Base-by-base conservation (phyloP, 1,140 invertebrate species). In the Drosophila lacteicornis region DNA sequence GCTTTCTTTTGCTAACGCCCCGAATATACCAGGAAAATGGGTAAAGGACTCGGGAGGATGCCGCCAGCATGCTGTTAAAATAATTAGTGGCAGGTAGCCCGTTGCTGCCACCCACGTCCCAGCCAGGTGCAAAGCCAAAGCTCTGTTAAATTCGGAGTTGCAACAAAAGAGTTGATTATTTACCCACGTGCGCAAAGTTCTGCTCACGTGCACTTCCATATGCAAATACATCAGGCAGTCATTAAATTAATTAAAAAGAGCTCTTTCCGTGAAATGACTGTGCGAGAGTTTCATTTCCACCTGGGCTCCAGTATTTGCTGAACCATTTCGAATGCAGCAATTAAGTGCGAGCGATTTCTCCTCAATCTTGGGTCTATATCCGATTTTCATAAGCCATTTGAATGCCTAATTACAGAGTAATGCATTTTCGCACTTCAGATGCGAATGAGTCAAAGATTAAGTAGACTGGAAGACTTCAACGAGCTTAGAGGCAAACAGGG, bases 181-280 rank as follows among this genome's bases (percentile, higher is more conserved):
- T 82, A 56, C 43, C 57, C 58, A 71, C 59, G 59, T 69, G 56
- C 67, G 33, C 40, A 66, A 71, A 84, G 47, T 74, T 80, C 57
- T 59, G 42, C 55, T 43, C 70, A 79, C 75, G 76, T 79, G 75
- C 51, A 77, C 82, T 86, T 69, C 69, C 75, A 83, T 86, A 83
- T 88, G 84, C 80, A 80, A 83, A 87, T 80, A 83, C 67, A 73
- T 73, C 69, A 73, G 69, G 45, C 73, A 73, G 66, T 88, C 80
- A 88, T 88, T 86, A 74, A 83, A 88, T 80, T 88, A 86, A 86
- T 86, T 83, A 88, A 80, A 86, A 66, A 49, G 62, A 69, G 50
- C 71, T 73, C 62, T 63, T 62, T 53, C 65, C 57, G 53, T 46
- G 36, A 67, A 80, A 69, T 88, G 75, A 66, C 61, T 79, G 45